phyloP scores from a whole-genome alignment of 2,888 invertebrate genomes.

The Ormia ochracea region DNA sequence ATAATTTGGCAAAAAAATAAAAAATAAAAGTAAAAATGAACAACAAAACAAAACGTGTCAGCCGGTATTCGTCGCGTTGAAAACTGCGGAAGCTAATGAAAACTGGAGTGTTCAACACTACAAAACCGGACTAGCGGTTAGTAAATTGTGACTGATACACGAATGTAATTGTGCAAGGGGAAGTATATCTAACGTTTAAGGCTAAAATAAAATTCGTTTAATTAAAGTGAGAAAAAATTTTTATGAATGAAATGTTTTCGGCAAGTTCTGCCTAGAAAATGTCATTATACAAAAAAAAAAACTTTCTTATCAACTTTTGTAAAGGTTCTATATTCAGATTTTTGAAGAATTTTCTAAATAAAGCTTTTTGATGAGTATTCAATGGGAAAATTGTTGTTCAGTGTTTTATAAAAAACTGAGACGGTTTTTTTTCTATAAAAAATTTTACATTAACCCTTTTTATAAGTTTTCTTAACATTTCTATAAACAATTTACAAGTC shows the following conservation, averaged over 20 bases:
- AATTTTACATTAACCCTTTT: not conserved
- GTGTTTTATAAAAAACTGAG: not conserved
- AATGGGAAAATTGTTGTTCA: not conserved
- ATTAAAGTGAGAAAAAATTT: not conserved
- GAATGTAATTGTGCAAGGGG: slow-evolving; percentile 10
- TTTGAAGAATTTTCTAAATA: not conserved
- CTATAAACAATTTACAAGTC: too few species aligned
- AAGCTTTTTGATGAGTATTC: not conserved
- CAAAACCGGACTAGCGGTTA: slow-evolving; percentile 58
- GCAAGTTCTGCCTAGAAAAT: too few species aligned
- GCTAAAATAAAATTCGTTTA: not conserved
- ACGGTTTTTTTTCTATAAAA: not conserved
- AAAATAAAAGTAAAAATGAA: too few species aligned
- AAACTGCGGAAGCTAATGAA: slow-evolving; percentile 65
- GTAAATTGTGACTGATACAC: slow-evolving; percentile 4
- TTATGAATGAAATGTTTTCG: too few species aligned
- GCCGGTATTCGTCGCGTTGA: slow-evolving; percentile 63
- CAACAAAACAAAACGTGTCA: slow-evolving; percentile 41
- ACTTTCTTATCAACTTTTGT: not conserved
- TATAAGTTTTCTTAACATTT: too few species aligned
- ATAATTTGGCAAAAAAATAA: slow-evolving; percentile 6
- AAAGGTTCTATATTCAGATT: not conserved
- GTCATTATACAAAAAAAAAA: not conserved
- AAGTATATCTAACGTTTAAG: slow-evolving; percentile 1
- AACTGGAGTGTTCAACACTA: slow-evolving; percentile 6